Base-by-base conservation (phyloP, 1,140 invertebrate genomes). In the Solen grandis region DNA sequence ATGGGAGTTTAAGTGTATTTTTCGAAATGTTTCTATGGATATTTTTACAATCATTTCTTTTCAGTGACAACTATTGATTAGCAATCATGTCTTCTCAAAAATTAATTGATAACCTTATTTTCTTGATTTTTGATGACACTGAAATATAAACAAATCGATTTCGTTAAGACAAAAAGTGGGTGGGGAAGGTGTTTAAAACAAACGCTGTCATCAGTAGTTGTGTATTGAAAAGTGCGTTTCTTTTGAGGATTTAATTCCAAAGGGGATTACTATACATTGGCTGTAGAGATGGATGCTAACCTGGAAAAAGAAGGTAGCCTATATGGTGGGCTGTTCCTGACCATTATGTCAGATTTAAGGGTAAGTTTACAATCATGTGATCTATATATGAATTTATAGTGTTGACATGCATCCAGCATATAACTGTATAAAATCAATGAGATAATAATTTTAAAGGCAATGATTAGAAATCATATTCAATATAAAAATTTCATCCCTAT, bases 301-400 rank as follows among this genome's bases (percentile, higher is more conserved):
- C 65, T 76, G 4, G 74, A 76, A 25, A 76, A 76, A 41, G 74
- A 76, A 52, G 66, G 65, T 36, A 63, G 74, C n/a, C 60, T 66
- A 5, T 76, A 54, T 55, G 74, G 74, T 76, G 74, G 60, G 10
- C 50, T 76, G n/a, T 76, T 76, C n/a, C 38, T 76, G 19, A 76
- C 46, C 25, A 41, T 76, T n/a, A 27, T 76, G 13, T 65, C 74
- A 36, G 74, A 76, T 22, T 31, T 76, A 35, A 76, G 74, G 33
- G 74, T 76, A 66, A 38, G 74, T 65, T n/a, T n/a, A n/a, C n/a
- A n/a, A n/a, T n/a, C n/a, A n/a, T 5, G 54, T 57, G 22, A 22
- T 57, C n/a, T 5, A 57, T 8, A 57, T 57, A 50, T 25, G 22
- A 22, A 33, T 70, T 55, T 33, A 16, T 31, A n/a, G n/a, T n/a